Conservation (phyloP, 37 sponge, comb jelly and placozoan species). For the Ephydatia muelleri region DNA sequence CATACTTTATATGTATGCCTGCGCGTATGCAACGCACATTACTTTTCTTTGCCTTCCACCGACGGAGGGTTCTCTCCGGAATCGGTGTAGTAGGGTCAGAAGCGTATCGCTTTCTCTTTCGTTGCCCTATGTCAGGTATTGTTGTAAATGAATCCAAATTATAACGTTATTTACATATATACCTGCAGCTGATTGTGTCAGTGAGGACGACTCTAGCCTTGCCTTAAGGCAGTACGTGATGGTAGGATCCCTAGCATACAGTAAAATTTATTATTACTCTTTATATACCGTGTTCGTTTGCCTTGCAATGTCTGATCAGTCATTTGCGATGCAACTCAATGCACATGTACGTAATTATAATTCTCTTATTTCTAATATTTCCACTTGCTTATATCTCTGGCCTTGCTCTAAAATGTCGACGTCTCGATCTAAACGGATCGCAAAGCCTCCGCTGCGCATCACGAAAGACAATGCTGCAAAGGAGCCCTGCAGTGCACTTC, state of each 20-base stretch:
- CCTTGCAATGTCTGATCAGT: neutral
- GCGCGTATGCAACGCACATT: neutral
- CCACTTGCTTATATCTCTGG: neutral
- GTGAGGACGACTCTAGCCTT: neutral
- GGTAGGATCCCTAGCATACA: slow-evolving; percentile 1
- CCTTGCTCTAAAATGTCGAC: neutral
- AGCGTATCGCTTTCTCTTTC: neutral
- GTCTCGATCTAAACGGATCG: neutral
- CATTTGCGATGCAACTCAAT: neutral
- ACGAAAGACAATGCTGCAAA: too few relatives aligned
- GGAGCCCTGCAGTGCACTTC: neutral
- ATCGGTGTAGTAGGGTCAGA: neutral
- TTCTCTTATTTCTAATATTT: neutral
- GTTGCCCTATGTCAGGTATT: slow-evolving; percentile 1
- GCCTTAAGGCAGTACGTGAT: neutral
- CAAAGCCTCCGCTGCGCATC: neutral
- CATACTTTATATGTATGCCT: neutral
- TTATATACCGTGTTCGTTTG: neutral
- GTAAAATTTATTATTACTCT: too few relatives aligned
- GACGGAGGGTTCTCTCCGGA: neutral
- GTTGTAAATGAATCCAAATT: neutral
- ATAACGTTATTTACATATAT: neutral
- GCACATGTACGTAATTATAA: neutral
- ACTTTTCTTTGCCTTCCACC: neutral
- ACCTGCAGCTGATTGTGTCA: neutral